Percentiles rank a stretch among this genome's conserved stretches.
Conservation (phyloP, 2,797 vertebrate species). For the Manis pentadactyla region DNA sequence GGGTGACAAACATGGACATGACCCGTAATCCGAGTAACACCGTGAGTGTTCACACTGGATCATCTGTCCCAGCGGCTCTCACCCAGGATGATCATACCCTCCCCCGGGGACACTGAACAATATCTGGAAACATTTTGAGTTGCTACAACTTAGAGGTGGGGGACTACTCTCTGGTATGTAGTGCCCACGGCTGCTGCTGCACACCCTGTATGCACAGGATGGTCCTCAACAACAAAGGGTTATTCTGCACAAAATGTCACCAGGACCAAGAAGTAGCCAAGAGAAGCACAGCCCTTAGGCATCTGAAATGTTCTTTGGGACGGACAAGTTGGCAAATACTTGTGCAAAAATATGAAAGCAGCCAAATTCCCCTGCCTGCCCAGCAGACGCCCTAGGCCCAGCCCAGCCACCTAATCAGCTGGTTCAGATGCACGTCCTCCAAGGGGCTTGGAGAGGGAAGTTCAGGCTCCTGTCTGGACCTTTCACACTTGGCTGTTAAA, state of each 20-base stretch:
- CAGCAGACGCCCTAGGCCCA: background rate
- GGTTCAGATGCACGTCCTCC: background rate
- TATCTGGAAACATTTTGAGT: background rate
- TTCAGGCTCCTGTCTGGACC: background rate
- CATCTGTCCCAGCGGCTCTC: background rate
- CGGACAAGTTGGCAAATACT: background rate
- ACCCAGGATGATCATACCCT: background rate
- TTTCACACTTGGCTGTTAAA: background rate
- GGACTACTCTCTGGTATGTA: background rate
- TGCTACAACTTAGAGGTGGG: background rate
- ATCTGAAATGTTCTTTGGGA: background rate
- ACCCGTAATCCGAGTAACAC: background rate
- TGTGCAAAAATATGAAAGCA: background rate
- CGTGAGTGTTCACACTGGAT: background rate
- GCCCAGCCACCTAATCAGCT: background rate
- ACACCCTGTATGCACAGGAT: background rate
- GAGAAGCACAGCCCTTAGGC: background rate
- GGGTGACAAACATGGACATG: background rate
- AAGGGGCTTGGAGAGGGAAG: background rate
- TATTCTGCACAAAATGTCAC: background rate
- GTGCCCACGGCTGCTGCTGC: background rate
- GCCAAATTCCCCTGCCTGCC: background rate
- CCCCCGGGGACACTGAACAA: background rate
- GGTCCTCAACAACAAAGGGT: background rate
- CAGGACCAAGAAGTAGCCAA: background rate